Percentiles rank a stretch among this genome's conserved stretches.
These are phyloP conservation scores for Nasua narica DNA, from an alignment of 2,797 vertebrate genomes.

Conservation along the genomic window DNA sequence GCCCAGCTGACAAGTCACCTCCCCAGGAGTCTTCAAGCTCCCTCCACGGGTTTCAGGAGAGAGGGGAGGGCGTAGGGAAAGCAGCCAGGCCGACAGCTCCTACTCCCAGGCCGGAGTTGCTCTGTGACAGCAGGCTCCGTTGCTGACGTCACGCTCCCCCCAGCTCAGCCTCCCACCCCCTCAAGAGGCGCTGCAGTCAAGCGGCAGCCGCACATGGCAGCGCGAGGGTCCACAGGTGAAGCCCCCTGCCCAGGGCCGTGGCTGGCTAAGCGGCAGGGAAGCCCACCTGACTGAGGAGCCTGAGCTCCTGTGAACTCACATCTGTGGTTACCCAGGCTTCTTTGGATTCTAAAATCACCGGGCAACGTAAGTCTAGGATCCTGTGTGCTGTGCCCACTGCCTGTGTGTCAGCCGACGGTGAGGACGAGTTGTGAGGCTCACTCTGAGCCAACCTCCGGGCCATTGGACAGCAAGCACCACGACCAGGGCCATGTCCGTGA, in stretches of 20 bases:
- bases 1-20: not conserved
- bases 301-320: not conserved
- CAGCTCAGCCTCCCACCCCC: not conserved
- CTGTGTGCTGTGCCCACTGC: not conserved
- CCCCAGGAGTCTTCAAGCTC: not conserved
- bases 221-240: not conserved
- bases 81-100: not conserved
- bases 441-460: not conserved
- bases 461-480: not conserved
- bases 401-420: rapidly evolving
- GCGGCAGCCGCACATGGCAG: not conserved
- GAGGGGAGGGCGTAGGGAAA: not conserved
- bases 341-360: not conserved
- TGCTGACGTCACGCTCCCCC: rapidly evolving
- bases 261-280: not conserved
- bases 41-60: not conserved
- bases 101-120: too few species aligned
- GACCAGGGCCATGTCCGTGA: not conserved
- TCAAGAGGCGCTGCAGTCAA: not conserved
- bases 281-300: not conserved
- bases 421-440: not conserved
- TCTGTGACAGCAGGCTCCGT: not conserved
- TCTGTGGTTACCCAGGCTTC: not conserved
- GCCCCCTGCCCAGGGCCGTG: not conserved
- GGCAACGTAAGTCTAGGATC: not conserved